A percentile compares a stretch with the other conserved stretches of the same genome.
These are phyloP conservation scores for Larimichthys polyactis DNA, from an alignment of 2,113 vertebrate species.

Conservation along the genomic window DNA sequence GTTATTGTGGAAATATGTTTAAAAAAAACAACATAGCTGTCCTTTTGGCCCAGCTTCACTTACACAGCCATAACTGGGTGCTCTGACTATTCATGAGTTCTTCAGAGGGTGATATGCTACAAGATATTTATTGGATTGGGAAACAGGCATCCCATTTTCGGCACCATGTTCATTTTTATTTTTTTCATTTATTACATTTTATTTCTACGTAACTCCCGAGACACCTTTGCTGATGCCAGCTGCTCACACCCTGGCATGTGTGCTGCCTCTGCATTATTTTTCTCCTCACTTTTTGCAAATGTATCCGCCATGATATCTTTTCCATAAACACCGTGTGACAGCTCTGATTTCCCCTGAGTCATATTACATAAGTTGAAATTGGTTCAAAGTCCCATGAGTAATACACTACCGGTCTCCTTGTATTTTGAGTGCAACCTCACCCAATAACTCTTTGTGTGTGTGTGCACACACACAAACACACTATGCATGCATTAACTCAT, in stretches of 20 bases:
- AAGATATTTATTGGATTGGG: conserved; percentile 32
- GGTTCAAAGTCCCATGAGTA: conserved; percentile 63
- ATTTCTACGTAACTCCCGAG: conserved; percentile 13
- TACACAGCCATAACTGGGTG: background rate
- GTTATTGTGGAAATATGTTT: too few species aligned
- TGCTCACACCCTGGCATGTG: conserved; percentile 34
- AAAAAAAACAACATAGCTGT: background rate
- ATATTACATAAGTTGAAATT: conserved; percentile 68
- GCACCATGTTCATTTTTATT: conserved; percentile 6
- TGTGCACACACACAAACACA: background rate
- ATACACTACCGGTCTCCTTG: conserved; percentile 28
- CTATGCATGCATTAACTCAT: background rate
- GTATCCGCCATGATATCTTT: conserved; percentile 42
- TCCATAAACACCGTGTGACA: conserved; percentile 61
- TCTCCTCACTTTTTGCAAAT: conserved; percentile 56
- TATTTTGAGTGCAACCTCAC: conserved; percentile 24
- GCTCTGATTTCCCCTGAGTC: conserved; percentile 69
- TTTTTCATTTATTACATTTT: background rate
- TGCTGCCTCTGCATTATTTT: conserved; percentile 50
- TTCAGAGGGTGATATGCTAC: conserved; percentile 16
- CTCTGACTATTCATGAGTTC: conserved; percentile 17
- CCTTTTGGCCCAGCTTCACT: background rate
- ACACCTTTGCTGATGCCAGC: conserved; percentile 26
- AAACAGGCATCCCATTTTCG: conserved; percentile 31
- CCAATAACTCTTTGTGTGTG: conserved; percentile 6